Conservation (phyloP, 2,113 vertebrate species). For the Hippoglossus stenolepis region DNA sequence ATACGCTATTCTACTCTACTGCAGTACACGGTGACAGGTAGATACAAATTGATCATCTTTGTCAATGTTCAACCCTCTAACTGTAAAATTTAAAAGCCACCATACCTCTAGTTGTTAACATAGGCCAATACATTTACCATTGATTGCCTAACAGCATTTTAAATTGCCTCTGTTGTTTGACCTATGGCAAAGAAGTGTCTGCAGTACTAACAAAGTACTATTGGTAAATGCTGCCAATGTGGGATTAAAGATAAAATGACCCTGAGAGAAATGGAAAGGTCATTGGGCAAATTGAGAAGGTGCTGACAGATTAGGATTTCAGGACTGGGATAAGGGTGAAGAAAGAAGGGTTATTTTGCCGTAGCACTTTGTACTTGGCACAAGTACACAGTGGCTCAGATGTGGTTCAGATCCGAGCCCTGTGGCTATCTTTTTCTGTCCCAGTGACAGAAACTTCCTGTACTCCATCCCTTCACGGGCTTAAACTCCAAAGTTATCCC, state of each 20-base stretch:
- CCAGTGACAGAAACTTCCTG: constrained; percentile 37
- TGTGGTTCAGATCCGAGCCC: constrained; percentile 18
- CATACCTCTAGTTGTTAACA: too few species aligned
- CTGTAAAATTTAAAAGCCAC: neutral
- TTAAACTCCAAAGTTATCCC: constrained; percentile 36
- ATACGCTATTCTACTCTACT: constrained; percentile 12
- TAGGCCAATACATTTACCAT: neutral
- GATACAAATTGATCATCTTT: too few species aligned
- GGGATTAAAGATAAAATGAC: constrained; percentile 41
- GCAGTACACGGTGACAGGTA: too few species aligned
- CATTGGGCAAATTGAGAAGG: constrained; percentile 30
- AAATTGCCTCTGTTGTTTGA: constrained; percentile 13
- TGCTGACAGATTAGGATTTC: constrained; percentile 41
- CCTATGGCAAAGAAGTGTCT: neutral
- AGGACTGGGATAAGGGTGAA: constrained; percentile 20
- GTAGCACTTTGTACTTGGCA: constrained; percentile 55
- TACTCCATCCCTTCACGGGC: neutral
- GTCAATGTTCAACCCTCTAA: too few species aligned
- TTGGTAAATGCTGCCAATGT: constrained; percentile 9
- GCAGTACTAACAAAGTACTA: neutral
- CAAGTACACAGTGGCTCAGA: constrained; percentile 36
- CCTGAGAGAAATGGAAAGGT: constrained; percentile 39
- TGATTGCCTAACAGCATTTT: neutral
- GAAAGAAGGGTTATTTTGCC: constrained; percentile 42
- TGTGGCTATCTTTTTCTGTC: constrained; percentile 15